These are phyloP conservation scores for Lycocerus yunnanus DNA, from an alignment of 2,888 invertebrate species.

Conservation along the genomic window DNA sequence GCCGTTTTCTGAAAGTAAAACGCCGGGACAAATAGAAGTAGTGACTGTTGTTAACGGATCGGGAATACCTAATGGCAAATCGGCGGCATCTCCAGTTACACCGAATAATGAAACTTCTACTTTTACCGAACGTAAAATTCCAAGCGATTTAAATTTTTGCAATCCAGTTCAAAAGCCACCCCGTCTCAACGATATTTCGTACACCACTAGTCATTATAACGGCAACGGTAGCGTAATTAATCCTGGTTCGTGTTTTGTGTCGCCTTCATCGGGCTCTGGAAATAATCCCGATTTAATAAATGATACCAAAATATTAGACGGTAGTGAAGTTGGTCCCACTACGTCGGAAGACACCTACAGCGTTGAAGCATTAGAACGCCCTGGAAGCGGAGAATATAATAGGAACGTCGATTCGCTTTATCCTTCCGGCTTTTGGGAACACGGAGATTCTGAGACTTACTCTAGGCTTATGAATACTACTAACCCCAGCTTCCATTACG, in stretches of 20 bases:
- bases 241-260: conserved; percentile 70
- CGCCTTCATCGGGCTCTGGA: conserved; percentile 73
- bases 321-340: conserved; percentile 54
- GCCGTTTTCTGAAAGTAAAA: conserved; percentile 76
- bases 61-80: conserved; percentile 58
- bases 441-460: conserved; percentile 51
- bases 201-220: conserved; percentile 71
- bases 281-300: conserved; percentile 87
- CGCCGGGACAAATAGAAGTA: conserved; percentile 74
- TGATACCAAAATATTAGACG: conserved; percentile 73
- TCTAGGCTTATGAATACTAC: conserved; percentile 63
- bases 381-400: conserved; percentile 79
- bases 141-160: conserved; percentile 56
- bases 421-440: conserved; percentile 81
- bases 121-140: conserved; percentile 52
- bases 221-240: conserved; percentile 69
- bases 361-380: conserved; percentile 56
- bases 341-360: conserved; percentile 43
- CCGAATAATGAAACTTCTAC: conserved; percentile 60
- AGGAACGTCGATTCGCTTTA: conserved; percentile 77
- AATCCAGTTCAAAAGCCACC: conserved; percentile 78
- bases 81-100: conserved; percentile 54
- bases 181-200: conserved; percentile 68
- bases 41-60: conserved; percentile 65
- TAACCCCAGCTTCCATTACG: conserved; percentile 65